Evolutionary conservation across 2,113 vertebrate species (phyloP), one percentile per base, ranked within the genome.

Genomic region (Pseudorhombus dupliciocellatus): DNA sequence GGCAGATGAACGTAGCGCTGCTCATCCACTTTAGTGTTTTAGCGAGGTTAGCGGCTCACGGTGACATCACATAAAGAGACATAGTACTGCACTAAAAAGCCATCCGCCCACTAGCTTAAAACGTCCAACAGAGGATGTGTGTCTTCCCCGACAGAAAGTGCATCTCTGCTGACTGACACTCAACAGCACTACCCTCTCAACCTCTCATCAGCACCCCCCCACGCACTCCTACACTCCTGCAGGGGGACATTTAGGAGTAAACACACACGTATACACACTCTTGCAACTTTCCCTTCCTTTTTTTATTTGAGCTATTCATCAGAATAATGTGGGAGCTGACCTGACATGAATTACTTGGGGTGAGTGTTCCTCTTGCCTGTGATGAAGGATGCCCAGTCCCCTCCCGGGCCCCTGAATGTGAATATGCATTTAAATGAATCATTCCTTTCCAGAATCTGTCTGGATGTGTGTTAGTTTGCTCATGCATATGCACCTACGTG

Each of bases 391-490:
- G 67, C 37, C 59, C 59, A 31, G 31, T 71, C 70, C 76, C 26
- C 76, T 76, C 77, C 30, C 42, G 7, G 69, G 82, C 70, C 54
- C 46, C 31, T 44, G 21, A 37, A 69, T 28, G 18, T 61, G 30
- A 83, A 80, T 83, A 75, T 64, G 46, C 69, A 77, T 77, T 40
- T 65, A 68, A 73, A 77, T 85, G 67, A 82, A 48, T 87, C 65
- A 70, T 61, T 31, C 51, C 26, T 74, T 84, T 66, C 50, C 75
- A 34, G 7, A n/a, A 20, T 57, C 18, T 61, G 28, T 44, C 7
- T 62, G 40, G 1, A 5, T 52, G 30, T 58, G 52, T 62, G 66
- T 72, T 66, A 31, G 34, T 60, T 24, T 46, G 18, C n/a, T 53
- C 24, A 50, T 70, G 44, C 7, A 8, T 21, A 12, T 46, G n/a